Base-by-base conservation (phyloP, 2,888 invertebrate species). In the Drosophila aldrichi region DNA sequence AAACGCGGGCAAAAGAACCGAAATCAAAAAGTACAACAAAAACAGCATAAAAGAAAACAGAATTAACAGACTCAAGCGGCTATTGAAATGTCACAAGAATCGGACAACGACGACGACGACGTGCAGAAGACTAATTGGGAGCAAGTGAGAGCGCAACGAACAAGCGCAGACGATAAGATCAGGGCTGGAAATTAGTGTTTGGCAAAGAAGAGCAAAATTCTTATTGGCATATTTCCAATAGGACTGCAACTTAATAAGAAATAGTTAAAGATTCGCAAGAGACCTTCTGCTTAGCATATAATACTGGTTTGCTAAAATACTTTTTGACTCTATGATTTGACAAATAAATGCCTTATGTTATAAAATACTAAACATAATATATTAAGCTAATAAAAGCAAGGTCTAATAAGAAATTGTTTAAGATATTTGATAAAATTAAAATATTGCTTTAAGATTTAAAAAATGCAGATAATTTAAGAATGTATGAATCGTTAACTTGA, bases 81-180 rank as follows among this genome's bases (percentile, higher is more conserved):
- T 70, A 88, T 86, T 87, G 89, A 86, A 87, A 84, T 86, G 87
- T 84, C 87, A 79, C 78, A 71, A 83, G 74, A 77, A 81, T 77
- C 64, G 70, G 44, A 63, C 70, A 66, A 63, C 68, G 72, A 32
- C 7, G 36, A 36, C 36, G 36, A 16, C 36, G 16, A 36, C 7
- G 57, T 51, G 52, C 67, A 56, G 49, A 66, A 65, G 58, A 70
- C 85, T 79, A 71, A 88, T 85, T 84, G 88, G 74, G 85, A 87
- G 85, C 85, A 84, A 74, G 68, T 72, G 68, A 78, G 75, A 78
- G 79, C 77, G 79, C 65, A 38, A 12, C 77, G 57, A 75, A 79
- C 49, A 29, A 29, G 20, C 38, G 25, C 29, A 62, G 41, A 34
- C 36, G 61, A 57, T 65, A 51, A 55, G 56, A 57, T 70, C 77